phyloP scores from a whole-genome alignment of 2,888 invertebrate genomes.

The Tanypteryx hageni region DNA sequence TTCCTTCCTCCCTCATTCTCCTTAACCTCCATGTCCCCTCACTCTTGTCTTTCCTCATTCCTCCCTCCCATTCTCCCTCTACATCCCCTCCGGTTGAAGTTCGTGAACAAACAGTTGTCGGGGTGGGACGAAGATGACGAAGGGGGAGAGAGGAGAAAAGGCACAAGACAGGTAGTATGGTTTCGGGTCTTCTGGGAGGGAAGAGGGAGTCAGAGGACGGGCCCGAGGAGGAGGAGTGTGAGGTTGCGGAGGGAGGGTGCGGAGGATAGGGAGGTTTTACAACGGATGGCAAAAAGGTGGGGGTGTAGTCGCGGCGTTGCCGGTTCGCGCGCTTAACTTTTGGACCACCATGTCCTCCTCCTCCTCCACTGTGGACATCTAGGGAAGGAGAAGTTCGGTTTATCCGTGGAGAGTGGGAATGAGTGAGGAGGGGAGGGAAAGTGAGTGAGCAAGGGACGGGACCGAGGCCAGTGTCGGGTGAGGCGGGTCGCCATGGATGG shows the following conservation, averaged over 20 bases:
- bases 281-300: constrained; percentile 53
- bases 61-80: not conserved
- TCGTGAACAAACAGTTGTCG: constrained; percentile 53
- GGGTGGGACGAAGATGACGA: not conserved
- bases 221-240: not conserved
- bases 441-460: not conserved
- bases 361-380: not conserved
- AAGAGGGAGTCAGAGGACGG: not conserved
- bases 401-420: not conserved
- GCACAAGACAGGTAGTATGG: constrained; percentile 54
- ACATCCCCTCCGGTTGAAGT: constrained; percentile 7
- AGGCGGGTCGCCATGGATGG: not conserved
- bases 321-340: not conserved
- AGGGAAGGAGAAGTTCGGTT: not conserved
- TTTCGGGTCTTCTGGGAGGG: not conserved
- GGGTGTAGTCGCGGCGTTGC: constrained; percentile 40
- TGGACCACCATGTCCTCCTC: not conserved
- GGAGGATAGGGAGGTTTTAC: constrained; percentile 26
- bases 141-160: not conserved
- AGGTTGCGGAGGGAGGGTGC: not conserved
- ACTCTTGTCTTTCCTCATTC: not conserved
- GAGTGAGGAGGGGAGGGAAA: not conserved
- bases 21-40: too few species aligned
- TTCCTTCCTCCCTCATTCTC: not conserved
- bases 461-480: not conserved